Evolutionary conservation across 2,797 vertebrate species (phyloP).

Genomic region (Cyclura pinguis): DNA sequence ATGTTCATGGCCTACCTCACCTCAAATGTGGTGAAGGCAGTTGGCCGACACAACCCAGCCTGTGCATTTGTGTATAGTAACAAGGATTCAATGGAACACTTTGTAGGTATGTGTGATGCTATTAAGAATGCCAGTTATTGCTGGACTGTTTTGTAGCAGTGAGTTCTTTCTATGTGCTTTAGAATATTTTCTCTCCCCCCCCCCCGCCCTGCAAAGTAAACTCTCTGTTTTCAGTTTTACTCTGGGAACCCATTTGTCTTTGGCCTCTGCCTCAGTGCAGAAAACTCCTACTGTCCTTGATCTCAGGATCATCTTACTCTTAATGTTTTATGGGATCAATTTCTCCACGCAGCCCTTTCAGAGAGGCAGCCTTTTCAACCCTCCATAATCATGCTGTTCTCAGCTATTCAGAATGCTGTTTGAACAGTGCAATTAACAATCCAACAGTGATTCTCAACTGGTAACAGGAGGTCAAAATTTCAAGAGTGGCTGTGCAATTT

Average conservation of each 20-base stretch:
- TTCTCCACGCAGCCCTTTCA: background rate
- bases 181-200: no score
- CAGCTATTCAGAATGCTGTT: background rate
- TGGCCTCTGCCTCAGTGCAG: background rate
- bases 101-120: no score
- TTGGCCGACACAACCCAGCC: no score
- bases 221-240: background rate
- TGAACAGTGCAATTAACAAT: background rate
- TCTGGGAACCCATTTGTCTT: background rate
- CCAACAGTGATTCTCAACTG: background rate
- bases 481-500: no score
- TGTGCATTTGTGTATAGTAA: background rate
- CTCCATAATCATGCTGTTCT: background rate
- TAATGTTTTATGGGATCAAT: background rate
- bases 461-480: background rate
- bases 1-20: no score
- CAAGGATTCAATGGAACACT: background rate
- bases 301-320: background rate
- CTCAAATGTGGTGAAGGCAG: no score
- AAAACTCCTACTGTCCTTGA: background rate
- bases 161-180: background rate
- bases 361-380: background rate
- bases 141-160: background rate
- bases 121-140: no score
- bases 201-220: no score